Percentiles rank a stretch among this genome's conserved stretches.
phyloP scores from a whole-genome alignment of 2,797 vertebrate genomes.

The Lagocephalus sceleratus region DNA sequence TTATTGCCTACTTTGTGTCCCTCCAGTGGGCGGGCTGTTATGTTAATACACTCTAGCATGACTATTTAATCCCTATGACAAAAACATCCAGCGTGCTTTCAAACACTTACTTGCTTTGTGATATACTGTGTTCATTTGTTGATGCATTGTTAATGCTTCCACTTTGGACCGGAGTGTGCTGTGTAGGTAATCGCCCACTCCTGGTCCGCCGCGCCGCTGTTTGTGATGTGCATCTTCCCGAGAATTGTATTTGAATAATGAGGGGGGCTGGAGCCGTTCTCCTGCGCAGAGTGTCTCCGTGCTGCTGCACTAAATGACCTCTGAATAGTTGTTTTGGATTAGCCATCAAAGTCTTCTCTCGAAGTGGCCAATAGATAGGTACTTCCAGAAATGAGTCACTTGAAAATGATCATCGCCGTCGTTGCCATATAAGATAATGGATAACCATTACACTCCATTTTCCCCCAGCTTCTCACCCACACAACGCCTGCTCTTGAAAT shows the following conservation, averaged over 20 bases:
- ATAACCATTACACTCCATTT: conserved; percentile 76
- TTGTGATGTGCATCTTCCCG: conserved; percentile 60
- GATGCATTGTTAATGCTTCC: conserved; percentile 60
- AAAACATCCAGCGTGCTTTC: conserved; percentile 45
- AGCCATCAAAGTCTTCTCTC: conserved; percentile 74
- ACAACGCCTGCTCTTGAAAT: conserved; percentile 79
- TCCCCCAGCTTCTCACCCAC: conserved; percentile 71
- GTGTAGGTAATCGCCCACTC: conserved; percentile 68
- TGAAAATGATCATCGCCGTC: conserved; percentile 76
- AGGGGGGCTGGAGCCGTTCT: conserved; percentile 66
- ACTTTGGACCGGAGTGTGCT: conserved; percentile 48
- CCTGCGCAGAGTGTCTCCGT: conserved; percentile 61
- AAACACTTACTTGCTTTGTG: conserved; percentile 46
- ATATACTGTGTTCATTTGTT: conserved; percentile 57
- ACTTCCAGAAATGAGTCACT: conserved; percentile 80
- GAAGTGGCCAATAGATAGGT: conserved; percentile 71
- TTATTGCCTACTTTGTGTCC: conserved; percentile 17
- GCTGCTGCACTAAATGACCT: conserved; percentile 58
- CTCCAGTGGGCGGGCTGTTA: conserved; percentile 30
- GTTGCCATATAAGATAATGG: conserved; percentile 78
- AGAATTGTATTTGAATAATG: conserved; percentile 74
- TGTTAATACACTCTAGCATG: conserved; percentile 42
- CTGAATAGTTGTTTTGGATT: conserved; percentile 76
- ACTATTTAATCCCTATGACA: conserved; percentile 54
- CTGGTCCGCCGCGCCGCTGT: conserved; percentile 41